A percentile compares a stretch with the other conserved stretches of the same genome.
phyloP scores from a whole-genome alignment of 1,140 invertebrate species.

The Atta colombica region DNA sequence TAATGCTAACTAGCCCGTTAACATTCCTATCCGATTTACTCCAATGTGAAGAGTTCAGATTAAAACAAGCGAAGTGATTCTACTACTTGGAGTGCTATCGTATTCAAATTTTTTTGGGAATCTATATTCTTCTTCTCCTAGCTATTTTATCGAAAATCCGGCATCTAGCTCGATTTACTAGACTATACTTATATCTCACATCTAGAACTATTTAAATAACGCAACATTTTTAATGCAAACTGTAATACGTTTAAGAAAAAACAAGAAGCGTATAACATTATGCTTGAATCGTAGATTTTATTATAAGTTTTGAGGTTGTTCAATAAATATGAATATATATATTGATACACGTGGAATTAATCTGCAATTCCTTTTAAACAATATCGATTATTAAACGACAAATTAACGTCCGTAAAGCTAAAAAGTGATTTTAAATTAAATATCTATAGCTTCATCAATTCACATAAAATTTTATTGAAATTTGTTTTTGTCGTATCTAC shows the following conservation, averaged over 20 bases:
- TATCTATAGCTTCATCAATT: neutral
- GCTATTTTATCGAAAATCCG: conserved; percentile 5
- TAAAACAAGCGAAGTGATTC: conserved; percentile 42
- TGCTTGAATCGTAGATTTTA: neutral
- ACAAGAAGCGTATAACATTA: neutral
- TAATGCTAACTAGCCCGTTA: conserved; percentile 45
- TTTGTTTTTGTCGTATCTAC: neutral
- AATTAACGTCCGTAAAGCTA: neutral
- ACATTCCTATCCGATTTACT: conserved; percentile 34
- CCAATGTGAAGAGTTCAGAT: conserved; percentile 8
- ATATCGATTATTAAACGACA: neutral
- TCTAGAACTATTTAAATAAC: neutral
- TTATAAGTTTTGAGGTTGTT: neutral
- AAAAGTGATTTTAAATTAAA: neutral
- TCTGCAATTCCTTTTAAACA: neutral
- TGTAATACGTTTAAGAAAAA: neutral
- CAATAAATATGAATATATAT: neutral
- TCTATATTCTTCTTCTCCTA: neutral
- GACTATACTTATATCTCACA: neutral
- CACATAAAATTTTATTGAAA: neutral
- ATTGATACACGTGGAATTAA: neutral
- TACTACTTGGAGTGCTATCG: neutral
- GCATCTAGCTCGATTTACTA: neutral
- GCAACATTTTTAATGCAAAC: neutral
- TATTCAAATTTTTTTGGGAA: conserved; percentile 5